phyloP scores from a whole-genome alignment of 2,113 vertebrate genomes.

The Zosterops lateralis region DNA sequence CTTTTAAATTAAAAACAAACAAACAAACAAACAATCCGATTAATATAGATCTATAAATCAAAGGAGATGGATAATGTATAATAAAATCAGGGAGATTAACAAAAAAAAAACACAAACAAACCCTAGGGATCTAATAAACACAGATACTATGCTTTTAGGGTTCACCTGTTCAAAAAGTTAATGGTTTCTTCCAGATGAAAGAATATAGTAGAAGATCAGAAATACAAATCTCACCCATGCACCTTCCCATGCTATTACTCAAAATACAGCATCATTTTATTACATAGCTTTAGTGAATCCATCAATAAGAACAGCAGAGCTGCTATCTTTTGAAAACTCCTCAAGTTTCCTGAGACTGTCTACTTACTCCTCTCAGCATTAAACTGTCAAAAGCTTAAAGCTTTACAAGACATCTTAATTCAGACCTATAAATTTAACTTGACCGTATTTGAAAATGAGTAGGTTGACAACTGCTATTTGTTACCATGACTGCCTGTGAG shows the following conservation, averaged over 20 bases:
- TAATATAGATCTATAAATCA: background rate
- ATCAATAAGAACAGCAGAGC: background rate
- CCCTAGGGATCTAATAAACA: background rate
- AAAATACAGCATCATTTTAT: background rate
- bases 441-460: background rate
- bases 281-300: background rate
- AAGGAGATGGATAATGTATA: background rate
- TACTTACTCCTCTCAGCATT: background rate
- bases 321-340: background rate
- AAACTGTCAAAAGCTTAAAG: conserved; percentile 26
- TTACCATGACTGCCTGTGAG: background rate
- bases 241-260: background rate
- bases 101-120: background rate
- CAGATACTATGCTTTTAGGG: background rate
- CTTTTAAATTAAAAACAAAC: background rate
- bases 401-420: conserved; percentile 7
- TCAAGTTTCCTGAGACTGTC: background rate
- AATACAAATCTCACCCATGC: background rate
- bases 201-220: background rate
- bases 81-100: background rate
- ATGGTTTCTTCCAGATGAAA: background rate
- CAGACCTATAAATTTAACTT: background rate
- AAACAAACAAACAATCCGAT: no score
- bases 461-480: background rate
- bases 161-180: background rate